These are phyloP conservation scores for Disparrhopalites patrizii DNA, from an alignment of 2,888 invertebrate genomes.

Conservation along the genomic window DNA sequence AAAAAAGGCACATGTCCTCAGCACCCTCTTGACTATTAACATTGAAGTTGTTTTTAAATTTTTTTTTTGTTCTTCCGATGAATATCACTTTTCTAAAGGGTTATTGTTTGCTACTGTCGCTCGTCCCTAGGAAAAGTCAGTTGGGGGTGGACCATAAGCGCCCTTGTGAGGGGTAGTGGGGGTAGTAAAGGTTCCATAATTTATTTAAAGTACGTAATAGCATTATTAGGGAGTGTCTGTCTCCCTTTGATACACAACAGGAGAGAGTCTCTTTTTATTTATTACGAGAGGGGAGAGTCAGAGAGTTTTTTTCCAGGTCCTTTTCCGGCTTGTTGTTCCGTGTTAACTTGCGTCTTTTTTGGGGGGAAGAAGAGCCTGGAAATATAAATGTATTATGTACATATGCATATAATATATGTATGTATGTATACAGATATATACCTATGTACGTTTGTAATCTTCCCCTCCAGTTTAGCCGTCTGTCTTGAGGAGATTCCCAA, in stretches of 20 bases:
- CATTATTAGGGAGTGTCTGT: slow-evolving; percentile 27
- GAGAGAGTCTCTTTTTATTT: slow-evolving; percentile 49
- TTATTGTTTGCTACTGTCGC: neutral
- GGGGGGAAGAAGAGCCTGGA: too few relatives aligned
- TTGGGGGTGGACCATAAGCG: neutral
- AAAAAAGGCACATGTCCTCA: slow-evolving; percentile 28
- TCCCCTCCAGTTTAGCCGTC: too few relatives aligned
- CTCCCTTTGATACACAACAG: slow-evolving; percentile 28
- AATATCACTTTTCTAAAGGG: too few relatives aligned
- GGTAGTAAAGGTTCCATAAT: slow-evolving; percentile 16
- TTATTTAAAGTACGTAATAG: slow-evolving; percentile 28
- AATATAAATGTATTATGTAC: too few relatives aligned
- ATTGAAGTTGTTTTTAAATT: neutral
- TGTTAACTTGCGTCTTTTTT: too few relatives aligned
- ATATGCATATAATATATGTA: too few relatives aligned
- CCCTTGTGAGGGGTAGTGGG: neutral
- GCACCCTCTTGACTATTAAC: slow-evolving; percentile 16
- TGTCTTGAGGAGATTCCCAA: too few relatives aligned
- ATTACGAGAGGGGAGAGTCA: slow-evolving; percentile 50
- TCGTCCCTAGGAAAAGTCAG: neutral
- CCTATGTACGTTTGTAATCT: too few relatives aligned
- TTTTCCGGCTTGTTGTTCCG: slow-evolving; percentile 25
- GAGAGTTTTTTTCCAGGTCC: slow-evolving; percentile 48
- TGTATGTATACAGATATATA: too few relatives aligned
- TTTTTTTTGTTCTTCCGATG: neutral